Evolutionary conservation across 1,140 invertebrate species (phyloP), one percentile per base, ranked within the genome.

Genomic region (Sitophilus oryzae): DNA sequence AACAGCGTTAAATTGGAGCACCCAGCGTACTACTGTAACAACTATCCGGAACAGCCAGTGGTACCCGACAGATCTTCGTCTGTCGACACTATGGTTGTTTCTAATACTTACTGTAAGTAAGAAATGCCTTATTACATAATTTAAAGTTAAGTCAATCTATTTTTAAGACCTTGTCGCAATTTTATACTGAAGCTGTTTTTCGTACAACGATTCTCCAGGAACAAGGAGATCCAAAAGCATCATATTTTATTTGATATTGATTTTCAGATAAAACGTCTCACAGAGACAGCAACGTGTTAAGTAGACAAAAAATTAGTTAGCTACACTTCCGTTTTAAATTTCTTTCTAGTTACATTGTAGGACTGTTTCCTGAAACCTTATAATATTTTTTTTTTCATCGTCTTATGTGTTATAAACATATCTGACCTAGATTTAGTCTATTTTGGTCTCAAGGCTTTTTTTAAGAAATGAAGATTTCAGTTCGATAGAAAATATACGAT

Each of bases 1-100:
- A 88, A 85, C 67, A 84, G 83, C 67, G 93, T 92, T 71, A 95
- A 93, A 79, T 82, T 92, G 77, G 92, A 92, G 79, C 89, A 89
- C 68, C 83, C 86, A 42, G 80, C 84, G 41, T 93, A 92, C 75
- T 95, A 95, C 76, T 92, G 89, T 76, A 92, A 87, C 66, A 94
- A 89, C 76, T 93, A 93, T 76, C 88, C 89, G 61, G 82, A 88
- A 61, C 84, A 83, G 61, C 76, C 72, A 19, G 61, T 66, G 6
- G 66, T 68, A 70, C 41, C 71, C 67, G 76, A 78, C 60, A 72
- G 76, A 40, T 72, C 76, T 8, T 61, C 76, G 40, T 68, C 70
- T 11, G 70, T 70, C 22, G 67, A 72, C 60, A 69, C 76, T 11
- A 78, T 82, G 73, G 74, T 82, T 60, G 72, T 80, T 38, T 75